Evolutionary conservation across 2,888 invertebrate species (phyloP).

Genomic region (Exephanes ischioxanthus): DNA sequence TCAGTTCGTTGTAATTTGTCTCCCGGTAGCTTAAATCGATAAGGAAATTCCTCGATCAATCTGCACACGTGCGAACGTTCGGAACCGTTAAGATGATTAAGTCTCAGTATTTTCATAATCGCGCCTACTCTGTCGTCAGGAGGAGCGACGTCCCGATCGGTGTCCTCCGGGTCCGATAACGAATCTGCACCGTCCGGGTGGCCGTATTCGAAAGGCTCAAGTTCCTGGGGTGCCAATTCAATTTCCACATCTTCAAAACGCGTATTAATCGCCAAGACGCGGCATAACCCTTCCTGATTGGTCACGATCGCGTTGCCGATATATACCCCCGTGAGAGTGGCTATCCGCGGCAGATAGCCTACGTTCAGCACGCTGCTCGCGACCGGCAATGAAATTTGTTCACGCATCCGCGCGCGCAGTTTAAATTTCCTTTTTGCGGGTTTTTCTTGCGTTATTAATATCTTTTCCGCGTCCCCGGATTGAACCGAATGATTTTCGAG

Average conservation of each 20-base stretch:
- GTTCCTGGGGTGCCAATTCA: slow-evolving; percentile 3
- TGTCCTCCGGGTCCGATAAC: neutral
- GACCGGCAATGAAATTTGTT: too few relatives aligned
- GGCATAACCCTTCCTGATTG: neutral
- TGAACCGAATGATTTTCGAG: too few relatives aligned
- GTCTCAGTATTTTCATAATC: slow-evolving; percentile 18
- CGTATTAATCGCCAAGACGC: neutral
- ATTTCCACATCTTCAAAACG: neutral
- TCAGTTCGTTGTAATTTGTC: too few relatives aligned
- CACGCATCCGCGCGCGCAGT: too few relatives aligned
- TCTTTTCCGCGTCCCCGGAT: too few relatives aligned
- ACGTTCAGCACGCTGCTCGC: too few relatives aligned
- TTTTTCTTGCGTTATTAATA: too few relatives aligned
- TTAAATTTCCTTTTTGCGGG: too few relatives aligned
- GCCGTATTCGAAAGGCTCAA: neutral
- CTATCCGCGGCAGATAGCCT: too few relatives aligned
- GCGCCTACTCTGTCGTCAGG: neutral
- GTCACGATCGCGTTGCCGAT: neutral
- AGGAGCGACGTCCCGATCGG: neutral
- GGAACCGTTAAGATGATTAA: slow-evolving; percentile 45
- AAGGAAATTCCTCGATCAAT: slow-evolving; percentile 22
- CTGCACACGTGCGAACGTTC: slow-evolving; percentile 29
- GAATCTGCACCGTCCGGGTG: neutral
- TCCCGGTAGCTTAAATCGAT: slow-evolving; percentile 6
- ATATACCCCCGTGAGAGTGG: too few relatives aligned